Evolutionary conservation across 2,113 vertebrate species (phyloP).

Genomic region (Eurystomus gularis): DNA sequence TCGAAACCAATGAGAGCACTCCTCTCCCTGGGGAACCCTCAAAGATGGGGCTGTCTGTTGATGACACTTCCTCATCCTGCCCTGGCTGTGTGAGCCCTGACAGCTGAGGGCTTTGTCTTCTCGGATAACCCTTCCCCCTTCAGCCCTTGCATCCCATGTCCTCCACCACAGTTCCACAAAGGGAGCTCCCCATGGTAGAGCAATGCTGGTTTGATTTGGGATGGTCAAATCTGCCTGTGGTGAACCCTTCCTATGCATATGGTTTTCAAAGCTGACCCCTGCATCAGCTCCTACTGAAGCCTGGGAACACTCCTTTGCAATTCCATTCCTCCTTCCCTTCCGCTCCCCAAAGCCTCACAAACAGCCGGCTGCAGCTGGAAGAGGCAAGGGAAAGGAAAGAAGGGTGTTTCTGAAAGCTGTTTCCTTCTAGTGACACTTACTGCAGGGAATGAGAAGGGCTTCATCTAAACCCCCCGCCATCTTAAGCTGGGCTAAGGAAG

Average conservation of each 20-base stretch:
- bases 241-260: background rate
- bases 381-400: background rate
- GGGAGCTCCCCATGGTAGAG: background rate
- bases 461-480: background rate
- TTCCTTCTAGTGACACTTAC: background rate
- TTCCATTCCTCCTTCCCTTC: background rate
- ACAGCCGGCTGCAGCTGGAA: background rate
- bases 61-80: background rate
- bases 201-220: background rate
- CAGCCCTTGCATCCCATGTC: fast-evolving
- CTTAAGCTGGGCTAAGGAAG: background rate
- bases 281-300: background rate
- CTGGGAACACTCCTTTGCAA: background rate
- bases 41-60: background rate
- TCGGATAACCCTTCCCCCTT: background rate
- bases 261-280: background rate
- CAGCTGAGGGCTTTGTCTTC: background rate
- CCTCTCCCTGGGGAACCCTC: background rate
- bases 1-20: background rate
- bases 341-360: background rate
- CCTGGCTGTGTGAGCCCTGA: background rate
- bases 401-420: background rate
- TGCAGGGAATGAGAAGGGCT: background rate
- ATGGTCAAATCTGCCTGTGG: background rate
- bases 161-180: background rate